A percentile compares a stretch with the other conserved stretches of the same genome.
phyloP scores from a whole-genome alignment of 1,140 invertebrate species.

The Eubasilissa regina region DNA sequence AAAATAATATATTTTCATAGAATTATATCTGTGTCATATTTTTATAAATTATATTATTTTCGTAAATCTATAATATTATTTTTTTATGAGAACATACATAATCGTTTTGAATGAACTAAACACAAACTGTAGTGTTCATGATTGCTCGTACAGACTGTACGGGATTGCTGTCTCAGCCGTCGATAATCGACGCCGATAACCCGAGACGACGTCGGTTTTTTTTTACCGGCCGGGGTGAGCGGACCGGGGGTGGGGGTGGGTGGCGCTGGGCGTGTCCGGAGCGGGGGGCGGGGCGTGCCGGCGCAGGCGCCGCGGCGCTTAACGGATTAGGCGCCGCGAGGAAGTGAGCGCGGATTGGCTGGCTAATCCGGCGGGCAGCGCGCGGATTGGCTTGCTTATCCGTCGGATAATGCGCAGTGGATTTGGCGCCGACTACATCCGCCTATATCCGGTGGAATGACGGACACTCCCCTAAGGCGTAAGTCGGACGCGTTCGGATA shows the following conservation, averaged over 20 bases:
- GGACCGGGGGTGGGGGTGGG: conserved; percentile 36
- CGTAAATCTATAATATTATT: too few relatives aligned
- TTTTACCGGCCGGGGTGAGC: conserved; percentile 9
- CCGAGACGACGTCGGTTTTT: conserved; percentile 10
- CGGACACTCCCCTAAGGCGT: conserved; percentile 20
- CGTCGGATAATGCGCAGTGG: conserved; percentile 53
- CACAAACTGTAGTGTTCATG: too few relatives aligned
- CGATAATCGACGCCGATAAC: conserved; percentile 40
- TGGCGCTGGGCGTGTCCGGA: conserved; percentile 42
- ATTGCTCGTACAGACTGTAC: neutral
- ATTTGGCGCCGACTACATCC: conserved; percentile 48
- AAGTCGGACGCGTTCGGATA: neutral
- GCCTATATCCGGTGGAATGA: conserved; percentile 18
- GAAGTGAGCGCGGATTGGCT: conserved; percentile 39
- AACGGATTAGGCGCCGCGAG: conserved; percentile 49
- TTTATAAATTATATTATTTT: too few relatives aligned
- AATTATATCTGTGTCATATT: too few relatives aligned
- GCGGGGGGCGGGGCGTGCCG: conserved; percentile 52
- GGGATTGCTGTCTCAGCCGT: neutral
- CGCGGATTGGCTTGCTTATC: conserved; percentile 46
- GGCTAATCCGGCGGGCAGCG: conserved; percentile 16
- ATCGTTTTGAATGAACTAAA: too few relatives aligned
- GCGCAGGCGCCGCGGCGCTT: conserved; percentile 52
- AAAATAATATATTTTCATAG: neutral
- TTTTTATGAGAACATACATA: too few relatives aligned